Evolutionary conservation across 2,888 invertebrate genomes (phyloP).

Genomic region (Labia minor): DNA sequence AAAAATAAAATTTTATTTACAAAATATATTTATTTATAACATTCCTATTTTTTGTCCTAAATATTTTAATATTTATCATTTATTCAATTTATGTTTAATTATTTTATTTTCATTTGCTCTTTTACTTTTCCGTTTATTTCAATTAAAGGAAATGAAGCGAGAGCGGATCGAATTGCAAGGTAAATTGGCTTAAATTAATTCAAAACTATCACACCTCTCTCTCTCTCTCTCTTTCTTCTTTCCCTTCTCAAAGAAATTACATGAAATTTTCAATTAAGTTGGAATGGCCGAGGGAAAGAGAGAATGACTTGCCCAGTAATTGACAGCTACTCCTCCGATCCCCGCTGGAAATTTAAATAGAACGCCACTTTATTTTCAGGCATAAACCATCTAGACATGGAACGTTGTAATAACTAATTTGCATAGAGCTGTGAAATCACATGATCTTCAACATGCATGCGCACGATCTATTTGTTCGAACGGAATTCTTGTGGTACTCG

Average conservation of each 20-base stretch:
- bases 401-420: not conserved
- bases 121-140: not conserved
- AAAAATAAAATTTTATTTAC: too few species aligned
- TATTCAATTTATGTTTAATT: too few species aligned
- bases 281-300: not conserved
- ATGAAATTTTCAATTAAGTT: conserved; percentile 4
- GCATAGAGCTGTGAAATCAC: not conserved
- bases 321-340: not conserved
- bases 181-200: not conserved
- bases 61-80: too few species aligned
- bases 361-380: not conserved
- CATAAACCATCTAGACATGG: not conserved
- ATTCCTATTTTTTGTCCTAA: too few species aligned
- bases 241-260: not conserved
- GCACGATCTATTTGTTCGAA: too few species aligned
- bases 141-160: not conserved
- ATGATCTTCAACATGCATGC: not conserved
- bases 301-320: not conserved
- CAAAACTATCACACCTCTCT: not conserved
- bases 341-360: not conserved
- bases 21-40: too few species aligned
- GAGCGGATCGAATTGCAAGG: not conserved
- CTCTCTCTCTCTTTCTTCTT: too few species aligned
- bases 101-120: too few species aligned
- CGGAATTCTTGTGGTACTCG: too few species aligned